These are phyloP conservation scores for Dasypus novemcinctus DNA, from an alignment of 2,113 vertebrate species.

Conservation along the genomic window DNA sequence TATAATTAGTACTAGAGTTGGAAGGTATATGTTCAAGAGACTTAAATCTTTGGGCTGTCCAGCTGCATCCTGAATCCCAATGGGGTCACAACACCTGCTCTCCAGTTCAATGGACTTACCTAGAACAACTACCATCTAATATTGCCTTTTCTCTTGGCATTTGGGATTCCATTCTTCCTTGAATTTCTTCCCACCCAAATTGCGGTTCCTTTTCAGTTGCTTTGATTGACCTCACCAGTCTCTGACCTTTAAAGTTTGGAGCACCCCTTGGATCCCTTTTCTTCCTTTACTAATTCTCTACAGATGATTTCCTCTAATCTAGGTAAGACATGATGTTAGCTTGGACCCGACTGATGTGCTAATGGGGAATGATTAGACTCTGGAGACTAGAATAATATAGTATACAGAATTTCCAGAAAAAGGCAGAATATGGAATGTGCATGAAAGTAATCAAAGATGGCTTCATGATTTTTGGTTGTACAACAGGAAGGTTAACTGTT, in stretches of 20 bases:
- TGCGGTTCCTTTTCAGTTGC: background rate
- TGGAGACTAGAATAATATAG: background rate
- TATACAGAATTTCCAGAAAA: background rate
- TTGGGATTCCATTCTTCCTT: background rate
- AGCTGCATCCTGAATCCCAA: too few species aligned
- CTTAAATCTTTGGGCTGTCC: too few species aligned
- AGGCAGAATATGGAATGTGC: background rate
- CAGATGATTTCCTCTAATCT: background rate
- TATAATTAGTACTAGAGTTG: too few species aligned
- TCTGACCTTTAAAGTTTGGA: background rate
- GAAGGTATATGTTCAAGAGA: too few species aligned
- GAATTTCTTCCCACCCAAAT: background rate
- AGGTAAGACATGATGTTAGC: background rate
- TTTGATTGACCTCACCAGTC: background rate
- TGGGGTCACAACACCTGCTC: too few species aligned
- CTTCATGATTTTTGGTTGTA: background rate
- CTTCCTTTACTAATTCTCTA: background rate
- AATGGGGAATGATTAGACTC: background rate
- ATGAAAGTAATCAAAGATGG: background rate
- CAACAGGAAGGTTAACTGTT: background rate
- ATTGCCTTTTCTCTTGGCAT: background rate
- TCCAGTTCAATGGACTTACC: too few species aligned
- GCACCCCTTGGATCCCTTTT: fast-evolving
- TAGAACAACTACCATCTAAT: background rate
- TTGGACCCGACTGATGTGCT: background rate